These are phyloP conservation scores for Drosophila mojavensis DNA, from an alignment of 1,140 invertebrate genomes.

Conservation along the genomic window DNA sequence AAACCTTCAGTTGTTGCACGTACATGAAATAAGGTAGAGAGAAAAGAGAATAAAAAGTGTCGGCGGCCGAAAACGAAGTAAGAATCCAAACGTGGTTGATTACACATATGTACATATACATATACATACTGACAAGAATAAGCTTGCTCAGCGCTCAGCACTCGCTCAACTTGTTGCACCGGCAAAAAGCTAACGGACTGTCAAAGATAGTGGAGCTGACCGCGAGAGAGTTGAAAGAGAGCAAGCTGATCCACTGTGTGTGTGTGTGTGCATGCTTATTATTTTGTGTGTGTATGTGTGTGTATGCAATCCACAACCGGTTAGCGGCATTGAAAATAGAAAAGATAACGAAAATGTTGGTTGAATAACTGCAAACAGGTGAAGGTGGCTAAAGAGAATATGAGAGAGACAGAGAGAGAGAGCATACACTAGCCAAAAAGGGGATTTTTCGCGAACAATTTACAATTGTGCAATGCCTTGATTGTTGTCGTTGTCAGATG, in stretches of 20 bases:
- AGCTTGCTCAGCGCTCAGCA: constrained; percentile 39
- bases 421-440: constrained; percentile 29
- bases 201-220: constrained; percentile 16
- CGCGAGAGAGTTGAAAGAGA: constrained; percentile 31
- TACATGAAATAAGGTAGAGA: constrained; percentile 32
- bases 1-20: constrained; percentile 65
- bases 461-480: constrained; percentile 3
- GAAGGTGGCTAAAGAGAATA: constrained; percentile 25
- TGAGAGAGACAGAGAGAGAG: constrained; percentile 19
- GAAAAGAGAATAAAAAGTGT: constrained; percentile 20
- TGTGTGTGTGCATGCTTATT: background rate
- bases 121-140: background rate
- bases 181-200: constrained; percentile 59
- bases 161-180: constrained; percentile 61
- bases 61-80: constrained; percentile 35
- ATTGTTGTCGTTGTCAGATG: constrained; percentile 15
- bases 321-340: constrained; percentile 61
- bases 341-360: constrained; percentile 57
- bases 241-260: constrained; percentile 21
- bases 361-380: constrained; percentile 78
- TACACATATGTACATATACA: constrained; percentile 16
- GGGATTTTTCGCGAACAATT: constrained; percentile 11
- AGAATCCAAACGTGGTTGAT: constrained; percentile 32
- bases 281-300: background rate
- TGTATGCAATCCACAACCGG: constrained; percentile 34